Evolutionary conservation across 1,140 invertebrate genomes (phyloP).

Genomic region (Temnothorax longispinosus): DNA sequence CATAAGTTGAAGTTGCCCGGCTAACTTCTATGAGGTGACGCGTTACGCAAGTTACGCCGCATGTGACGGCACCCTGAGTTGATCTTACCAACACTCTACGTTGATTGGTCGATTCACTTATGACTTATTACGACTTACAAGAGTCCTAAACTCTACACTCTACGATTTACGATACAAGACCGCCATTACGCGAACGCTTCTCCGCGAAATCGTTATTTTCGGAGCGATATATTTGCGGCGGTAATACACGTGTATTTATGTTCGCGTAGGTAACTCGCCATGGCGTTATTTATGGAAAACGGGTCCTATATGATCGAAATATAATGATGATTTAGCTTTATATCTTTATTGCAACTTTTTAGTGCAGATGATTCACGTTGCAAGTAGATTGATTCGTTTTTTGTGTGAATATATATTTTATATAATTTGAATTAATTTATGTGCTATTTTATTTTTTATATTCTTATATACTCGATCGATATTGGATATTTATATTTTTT

Average conservation of each 20-base stretch:
- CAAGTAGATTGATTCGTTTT: neutral
- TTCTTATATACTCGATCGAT: neutral
- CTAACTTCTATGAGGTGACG: no score
- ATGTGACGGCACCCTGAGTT: no score
- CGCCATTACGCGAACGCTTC: conserved; percentile 60
- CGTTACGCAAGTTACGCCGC: no score
- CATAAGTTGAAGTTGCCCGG: no score
- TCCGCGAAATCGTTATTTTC: conserved; percentile 57
- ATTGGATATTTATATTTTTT: neutral
- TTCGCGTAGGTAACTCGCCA: neutral
- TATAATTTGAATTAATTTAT: neutral
- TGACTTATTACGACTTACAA: no score
- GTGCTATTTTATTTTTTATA: neutral
- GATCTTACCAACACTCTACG: no score
- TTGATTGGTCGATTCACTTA: no score
- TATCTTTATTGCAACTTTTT: neutral
- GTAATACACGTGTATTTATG: neutral
- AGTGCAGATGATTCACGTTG: neutral
- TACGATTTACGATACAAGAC: neutral
- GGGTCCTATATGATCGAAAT: neutral
- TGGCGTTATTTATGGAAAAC: neutral
- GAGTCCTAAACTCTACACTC: no score
- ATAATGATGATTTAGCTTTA: neutral
- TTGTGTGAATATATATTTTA: neutral
- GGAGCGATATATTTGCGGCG: neutral